These are phyloP conservation scores for Gasterosteus nipponicus DNA, from an alignment of 2,113 vertebrate species.

Conservation along the genomic window DNA sequence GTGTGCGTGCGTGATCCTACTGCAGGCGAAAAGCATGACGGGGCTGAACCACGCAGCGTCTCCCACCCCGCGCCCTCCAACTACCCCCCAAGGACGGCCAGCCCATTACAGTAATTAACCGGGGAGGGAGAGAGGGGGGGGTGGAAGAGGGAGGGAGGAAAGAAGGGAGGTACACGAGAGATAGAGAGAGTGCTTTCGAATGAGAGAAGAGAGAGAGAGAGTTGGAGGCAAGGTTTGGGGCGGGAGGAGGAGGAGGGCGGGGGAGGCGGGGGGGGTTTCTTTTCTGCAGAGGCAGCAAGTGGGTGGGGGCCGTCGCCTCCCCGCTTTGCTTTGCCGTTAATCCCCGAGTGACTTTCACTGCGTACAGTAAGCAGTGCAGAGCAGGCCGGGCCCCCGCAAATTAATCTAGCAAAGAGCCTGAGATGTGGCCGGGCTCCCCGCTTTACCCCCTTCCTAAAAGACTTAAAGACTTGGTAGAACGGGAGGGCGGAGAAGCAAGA, in stretches of 20 bases:
- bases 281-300: conserved; percentile 77
- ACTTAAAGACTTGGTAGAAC: conserved; percentile 41
- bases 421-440: conserved; percentile 48
- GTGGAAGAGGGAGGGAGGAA: conserved; percentile 43
- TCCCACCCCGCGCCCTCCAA: conserved; percentile 58
- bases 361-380: conserved; percentile 70
- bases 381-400: conserved; percentile 67
- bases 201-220: conserved; percentile 32
- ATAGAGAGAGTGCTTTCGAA: conserved; percentile 55
- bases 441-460: conserved; percentile 46
- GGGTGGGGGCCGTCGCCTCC: conserved; percentile 55
- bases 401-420: conserved; percentile 81
- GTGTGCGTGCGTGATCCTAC: conserved; percentile 15
- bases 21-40: conserved; percentile 52
- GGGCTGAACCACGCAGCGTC: conserved; percentile 44
- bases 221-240: conserved; percentile 43
- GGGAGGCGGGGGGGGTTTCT: conserved; percentile 17
- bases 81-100: conserved; percentile 69
- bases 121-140: conserved; percentile 60
- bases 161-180: conserved; percentile 35
- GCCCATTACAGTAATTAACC: conserved; percentile 79
- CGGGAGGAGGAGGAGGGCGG: not conserved
- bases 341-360: conserved; percentile 81
- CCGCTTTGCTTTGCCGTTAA: conserved; percentile 70
- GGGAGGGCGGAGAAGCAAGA: not conserved